These are phyloP conservation scores for Acromyrmex charruanus DNA, from an alignment of 1,140 invertebrate species.

Conservation along the genomic window DNA sequence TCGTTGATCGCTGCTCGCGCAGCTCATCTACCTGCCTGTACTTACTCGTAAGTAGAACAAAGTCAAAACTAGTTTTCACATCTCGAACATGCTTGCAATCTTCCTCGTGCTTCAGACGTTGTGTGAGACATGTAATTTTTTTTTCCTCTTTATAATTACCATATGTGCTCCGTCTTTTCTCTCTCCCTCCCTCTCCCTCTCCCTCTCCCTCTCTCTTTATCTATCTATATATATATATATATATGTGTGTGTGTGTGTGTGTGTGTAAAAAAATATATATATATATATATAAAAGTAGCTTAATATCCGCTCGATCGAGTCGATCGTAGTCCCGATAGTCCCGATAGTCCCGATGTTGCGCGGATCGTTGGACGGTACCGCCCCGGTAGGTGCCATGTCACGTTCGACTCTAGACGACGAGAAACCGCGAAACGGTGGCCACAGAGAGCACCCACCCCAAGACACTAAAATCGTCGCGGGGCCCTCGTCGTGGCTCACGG, in stretches of 20 bases:
- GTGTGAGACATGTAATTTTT: not conserved
- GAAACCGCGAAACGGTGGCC: slow-evolving; percentile 81
- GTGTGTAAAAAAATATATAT: no score
- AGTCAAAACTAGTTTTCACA: not conserved
- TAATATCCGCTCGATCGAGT: not conserved
- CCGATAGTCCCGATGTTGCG: not conserved
- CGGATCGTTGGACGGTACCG: not conserved
- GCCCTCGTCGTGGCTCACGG: slow-evolving; percentile 84
- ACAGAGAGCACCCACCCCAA: slow-evolving; percentile 85
- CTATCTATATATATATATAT: not conserved
- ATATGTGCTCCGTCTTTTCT: not conserved
- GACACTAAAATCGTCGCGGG: slow-evolving; percentile 86
- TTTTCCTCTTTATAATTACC: not conserved
- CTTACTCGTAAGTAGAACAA: slow-evolving; percentile 72
- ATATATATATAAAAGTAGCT: not conserved
- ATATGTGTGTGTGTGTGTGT: no score
- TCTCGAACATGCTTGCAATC: not conserved
- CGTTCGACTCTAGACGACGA: slow-evolving; percentile 67
- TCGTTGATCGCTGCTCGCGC: no score
- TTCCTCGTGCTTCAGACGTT: not conserved
- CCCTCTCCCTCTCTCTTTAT: not conserved
- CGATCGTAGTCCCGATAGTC: not conserved
- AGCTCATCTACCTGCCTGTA: not conserved
- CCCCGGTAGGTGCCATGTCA: slow-evolving; percentile 41
- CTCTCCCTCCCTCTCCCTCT: not conserved